These are phyloP conservation scores for Caenorhabditis zanzibari DNA, from an alignment of 2,888 invertebrate species.

Conservation along the genomic window DNA sequence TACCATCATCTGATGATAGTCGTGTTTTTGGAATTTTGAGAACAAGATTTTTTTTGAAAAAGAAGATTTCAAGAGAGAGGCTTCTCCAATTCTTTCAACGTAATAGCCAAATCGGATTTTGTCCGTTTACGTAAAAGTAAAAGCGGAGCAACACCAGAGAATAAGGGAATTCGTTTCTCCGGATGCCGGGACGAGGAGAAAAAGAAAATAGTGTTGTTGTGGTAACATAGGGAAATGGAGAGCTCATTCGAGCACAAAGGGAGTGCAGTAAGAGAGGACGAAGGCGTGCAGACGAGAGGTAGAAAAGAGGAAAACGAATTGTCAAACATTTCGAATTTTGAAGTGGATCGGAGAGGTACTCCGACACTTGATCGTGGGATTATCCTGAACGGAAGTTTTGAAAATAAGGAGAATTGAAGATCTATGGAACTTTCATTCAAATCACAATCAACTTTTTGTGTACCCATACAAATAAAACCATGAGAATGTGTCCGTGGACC, in stretches of 20 bases:
- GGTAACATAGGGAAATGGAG: constrained; percentile 41
- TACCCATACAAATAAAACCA: constrained; percentile 36
- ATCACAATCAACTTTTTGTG: constrained; percentile 43
- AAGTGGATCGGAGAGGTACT: constrained; percentile 38
- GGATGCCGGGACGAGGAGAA: constrained; percentile 28
- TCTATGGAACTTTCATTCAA: constrained; percentile 22
- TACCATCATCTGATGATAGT: constrained; percentile 23
- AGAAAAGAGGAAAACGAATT: constrained; percentile 28
- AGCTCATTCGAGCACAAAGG: constrained; percentile 51
- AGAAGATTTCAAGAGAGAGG: neutral
- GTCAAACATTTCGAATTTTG: constrained; percentile 45
- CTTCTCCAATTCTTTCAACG: constrained; percentile 12
- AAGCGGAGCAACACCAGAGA: constrained; percentile 8
- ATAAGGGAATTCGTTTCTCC: constrained; percentile 29
- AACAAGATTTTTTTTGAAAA: neutral
- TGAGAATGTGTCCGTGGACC: constrained; percentile 13
- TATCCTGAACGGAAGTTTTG: constrained; percentile 42
- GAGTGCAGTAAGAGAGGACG: constrained; percentile 25
- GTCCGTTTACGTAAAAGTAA: constrained; percentile 44
- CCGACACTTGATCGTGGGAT: constrained; percentile 50
- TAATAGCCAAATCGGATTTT: constrained; percentile 47
- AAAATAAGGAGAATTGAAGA: constrained; percentile 13
- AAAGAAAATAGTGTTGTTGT: constrained; percentile 53
- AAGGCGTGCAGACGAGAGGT: constrained; percentile 30
- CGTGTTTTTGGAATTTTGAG: constrained; percentile 10